These are phyloP conservation scores for Physocephala rufipes DNA, from an alignment of 2,888 invertebrate genomes.

Conservation along the genomic window DNA sequence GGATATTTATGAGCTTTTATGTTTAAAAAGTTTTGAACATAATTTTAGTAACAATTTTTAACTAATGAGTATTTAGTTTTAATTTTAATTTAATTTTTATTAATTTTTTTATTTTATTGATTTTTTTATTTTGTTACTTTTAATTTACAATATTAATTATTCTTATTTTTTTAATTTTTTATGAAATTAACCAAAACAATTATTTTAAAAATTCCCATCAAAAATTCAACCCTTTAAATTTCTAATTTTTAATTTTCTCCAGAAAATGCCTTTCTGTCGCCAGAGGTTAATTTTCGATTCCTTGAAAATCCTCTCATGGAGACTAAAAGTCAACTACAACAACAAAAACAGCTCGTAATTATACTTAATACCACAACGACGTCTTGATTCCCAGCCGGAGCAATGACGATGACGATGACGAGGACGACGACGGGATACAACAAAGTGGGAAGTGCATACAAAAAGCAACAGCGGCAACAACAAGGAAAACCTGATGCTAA, in stretches of 20 bases:
- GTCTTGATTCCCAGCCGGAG: slow-evolving; percentile 9
- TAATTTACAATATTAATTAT: too few species aligned
- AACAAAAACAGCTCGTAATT: too few species aligned
- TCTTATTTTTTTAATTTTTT: too few species aligned
- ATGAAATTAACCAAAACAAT: too few species aligned
- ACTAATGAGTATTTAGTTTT: too few species aligned
- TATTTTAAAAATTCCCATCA: not conserved
- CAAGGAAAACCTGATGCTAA: not conserved
- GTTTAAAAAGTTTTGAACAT: too few species aligned
- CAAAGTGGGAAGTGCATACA: not conserved
- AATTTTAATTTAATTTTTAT: too few species aligned
- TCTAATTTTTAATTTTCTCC: not conserved
- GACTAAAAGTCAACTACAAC: slow-evolving; percentile 7
- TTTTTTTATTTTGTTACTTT: too few species aligned
- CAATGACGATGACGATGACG: not conserved
- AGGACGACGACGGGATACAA: not conserved
- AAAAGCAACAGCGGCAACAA: not conserved
- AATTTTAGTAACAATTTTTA: too few species aligned
- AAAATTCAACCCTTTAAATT: not conserved
- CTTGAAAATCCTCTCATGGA: slow-evolving; percentile 36
- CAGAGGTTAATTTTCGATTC: slow-evolving; percentile 6
- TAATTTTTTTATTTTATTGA: too few species aligned
- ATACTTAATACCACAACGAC: too few species aligned
- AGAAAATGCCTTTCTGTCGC: not conserved
- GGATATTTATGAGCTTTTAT: too few species aligned